These are phyloP conservation scores for Oenanthe oenanthe DNA, from an alignment of 2,113 vertebrate species.

Conservation along the genomic window DNA sequence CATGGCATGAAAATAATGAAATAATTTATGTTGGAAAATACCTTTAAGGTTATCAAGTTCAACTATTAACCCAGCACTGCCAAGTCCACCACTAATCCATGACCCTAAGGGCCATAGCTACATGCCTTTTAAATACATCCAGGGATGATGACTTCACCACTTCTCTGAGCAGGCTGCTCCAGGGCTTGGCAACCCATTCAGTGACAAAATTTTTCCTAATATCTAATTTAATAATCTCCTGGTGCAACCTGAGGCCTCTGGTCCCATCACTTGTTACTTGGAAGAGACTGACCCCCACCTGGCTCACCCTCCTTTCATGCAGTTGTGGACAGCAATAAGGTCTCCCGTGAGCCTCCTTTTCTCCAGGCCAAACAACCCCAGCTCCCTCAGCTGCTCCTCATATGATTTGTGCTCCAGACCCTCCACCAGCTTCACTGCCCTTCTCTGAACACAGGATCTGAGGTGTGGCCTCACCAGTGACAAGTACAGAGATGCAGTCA, in stretches of 20 bases:
- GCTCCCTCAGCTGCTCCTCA: neutral
- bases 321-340: neutral
- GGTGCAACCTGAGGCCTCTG: neutral
- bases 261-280: neutral
- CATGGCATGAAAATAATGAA: neutral
- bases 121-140: neutral
- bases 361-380: neutral
- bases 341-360: neutral
- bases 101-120: neutral
- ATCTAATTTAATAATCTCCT: neutral
- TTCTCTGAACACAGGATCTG: neutral
- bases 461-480: neutral
- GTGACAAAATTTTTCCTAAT: neutral
- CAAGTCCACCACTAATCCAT: neutral
- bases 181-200: neutral
- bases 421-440: neutral
- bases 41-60: neutral
- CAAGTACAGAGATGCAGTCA: fast-evolving
- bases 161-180: neutral
- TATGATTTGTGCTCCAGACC: neutral
- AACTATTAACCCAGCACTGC: neutral
- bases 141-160: neutral
- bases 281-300: neutral
- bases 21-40: neutral
- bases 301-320: neutral